These are phyloP conservation scores for Herpetotheres cachinnans DNA, from an alignment of 2,113 vertebrate genomes.

Conservation along the genomic window DNA sequence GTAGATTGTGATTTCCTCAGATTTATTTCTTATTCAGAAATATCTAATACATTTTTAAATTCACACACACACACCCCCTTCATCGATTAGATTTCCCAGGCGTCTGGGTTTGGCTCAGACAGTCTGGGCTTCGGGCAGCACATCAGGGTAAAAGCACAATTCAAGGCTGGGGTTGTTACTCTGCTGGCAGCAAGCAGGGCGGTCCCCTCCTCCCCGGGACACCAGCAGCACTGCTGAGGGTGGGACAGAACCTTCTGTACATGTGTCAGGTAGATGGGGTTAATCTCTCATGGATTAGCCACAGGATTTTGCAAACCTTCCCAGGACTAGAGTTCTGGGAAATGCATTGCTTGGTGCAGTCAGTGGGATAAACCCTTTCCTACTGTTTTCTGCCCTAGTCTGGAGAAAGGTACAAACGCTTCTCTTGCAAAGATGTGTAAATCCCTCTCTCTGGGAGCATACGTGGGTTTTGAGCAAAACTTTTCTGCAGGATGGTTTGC, in stretches of 20 bases:
- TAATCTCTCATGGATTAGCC: neutral
- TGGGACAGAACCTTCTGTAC: neutral
- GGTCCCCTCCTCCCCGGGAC: neutral
- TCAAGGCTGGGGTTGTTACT: neutral
- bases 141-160: neutral
- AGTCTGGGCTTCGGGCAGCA: neutral
- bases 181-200: rapidly evolving
- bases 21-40: slow-evolving; percentile 38
- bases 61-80: no score
- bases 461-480: neutral
- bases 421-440: neutral
- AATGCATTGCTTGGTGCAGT: neutral
- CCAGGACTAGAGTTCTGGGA: neutral
- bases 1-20: slow-evolving; percentile 16
- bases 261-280: neutral
- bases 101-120: neutral
- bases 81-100: neutral
- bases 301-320: neutral
- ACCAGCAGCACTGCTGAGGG: neutral
- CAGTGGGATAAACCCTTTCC: neutral
- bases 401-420: neutral
- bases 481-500: neutral
- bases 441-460: neutral
- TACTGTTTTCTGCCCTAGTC: neutral
- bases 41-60: neutral